These are phyloP conservation scores for Drosophila percnosoma DNA, from an alignment of 2,888 invertebrate species.

Conservation along the genomic window DNA sequence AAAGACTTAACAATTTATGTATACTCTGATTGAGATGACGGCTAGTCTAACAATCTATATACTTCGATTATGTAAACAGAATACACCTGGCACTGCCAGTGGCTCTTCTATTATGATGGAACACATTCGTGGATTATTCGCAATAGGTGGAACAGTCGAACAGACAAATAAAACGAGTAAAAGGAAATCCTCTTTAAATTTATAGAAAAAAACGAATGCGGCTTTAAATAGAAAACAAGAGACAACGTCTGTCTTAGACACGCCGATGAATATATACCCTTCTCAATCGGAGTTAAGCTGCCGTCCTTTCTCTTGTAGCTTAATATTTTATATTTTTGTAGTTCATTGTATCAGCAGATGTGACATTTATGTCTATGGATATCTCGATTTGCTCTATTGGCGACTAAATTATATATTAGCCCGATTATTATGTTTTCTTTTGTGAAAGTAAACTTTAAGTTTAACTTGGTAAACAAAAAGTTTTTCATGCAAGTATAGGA, in stretches of 20 bases:
- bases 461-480: neutral
- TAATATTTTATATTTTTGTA: neutral
- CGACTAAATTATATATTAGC: neutral
- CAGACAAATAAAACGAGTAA: neutral
- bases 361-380: neutral
- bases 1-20: neutral
- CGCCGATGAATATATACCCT: neutral
- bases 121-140: too few relatives aligned
- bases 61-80: neutral
- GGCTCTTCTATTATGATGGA: neutral
- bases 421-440: neutral
- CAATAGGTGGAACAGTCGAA: neutral
- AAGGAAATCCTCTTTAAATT: fast-evolving
- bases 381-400: neutral
- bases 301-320: neutral
- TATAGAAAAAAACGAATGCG: neutral
- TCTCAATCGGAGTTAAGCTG: neutral
- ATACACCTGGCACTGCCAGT: neutral
- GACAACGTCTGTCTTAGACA: neutral
- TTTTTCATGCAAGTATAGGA: too few relatives aligned
- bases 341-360: neutral
- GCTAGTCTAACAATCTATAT: neutral
- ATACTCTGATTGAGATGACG: neutral
- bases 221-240: neutral
- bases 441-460: neutral